A percentile compares a stretch with the other conserved stretches of the same genome.
These are phyloP conservation scores for Syndactyla subalaris DNA, from an alignment of 2,797 vertebrate genomes.

Conservation along the genomic window DNA sequence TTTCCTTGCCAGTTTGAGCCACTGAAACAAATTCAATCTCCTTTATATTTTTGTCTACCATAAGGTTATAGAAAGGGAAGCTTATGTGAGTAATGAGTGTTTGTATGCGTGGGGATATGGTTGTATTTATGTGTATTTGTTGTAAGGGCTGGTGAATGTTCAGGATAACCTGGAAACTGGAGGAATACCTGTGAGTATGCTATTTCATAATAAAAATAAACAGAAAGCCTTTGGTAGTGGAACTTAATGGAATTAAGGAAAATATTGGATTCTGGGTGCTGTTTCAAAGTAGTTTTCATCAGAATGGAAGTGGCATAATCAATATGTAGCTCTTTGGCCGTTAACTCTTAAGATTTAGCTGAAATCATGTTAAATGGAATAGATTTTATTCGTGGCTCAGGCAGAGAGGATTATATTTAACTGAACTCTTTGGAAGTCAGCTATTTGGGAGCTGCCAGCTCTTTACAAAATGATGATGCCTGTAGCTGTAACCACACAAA, in stretches of 20 bases:
- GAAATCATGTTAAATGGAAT: slow-evolving; percentile 47
- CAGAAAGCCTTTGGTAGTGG: neutral
- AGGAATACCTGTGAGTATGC: neutral
- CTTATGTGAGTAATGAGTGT: neutral
- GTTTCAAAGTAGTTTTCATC: neutral
- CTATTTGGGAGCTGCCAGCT: slow-evolving; percentile 8
- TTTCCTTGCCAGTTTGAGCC: neutral
- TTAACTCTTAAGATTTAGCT: slow-evolving; percentile 43
- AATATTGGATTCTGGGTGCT: neutral
- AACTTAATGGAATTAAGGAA: neutral
- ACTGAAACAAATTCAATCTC: neutral
- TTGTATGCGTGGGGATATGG: neutral
- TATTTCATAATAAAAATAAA: neutral
- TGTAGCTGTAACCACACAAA: slow-evolving; percentile 1
- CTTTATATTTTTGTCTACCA: neutral
- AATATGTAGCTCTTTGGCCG: slow-evolving; percentile 43
- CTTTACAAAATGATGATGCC: neutral
- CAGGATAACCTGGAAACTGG: neutral
- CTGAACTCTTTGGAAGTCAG: slow-evolving; percentile 13
- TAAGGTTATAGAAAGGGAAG: neutral
- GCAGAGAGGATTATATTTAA: slow-evolving; percentile 20
- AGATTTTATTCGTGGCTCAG: slow-evolving; percentile 3
- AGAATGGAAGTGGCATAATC: slow-evolving; percentile 36
- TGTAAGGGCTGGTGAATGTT: neutral
- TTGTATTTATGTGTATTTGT: neutral